phyloP scores from a whole-genome alignment of 2,888 invertebrate genomes.

The Harpagoxenus sublaevis region DNA sequence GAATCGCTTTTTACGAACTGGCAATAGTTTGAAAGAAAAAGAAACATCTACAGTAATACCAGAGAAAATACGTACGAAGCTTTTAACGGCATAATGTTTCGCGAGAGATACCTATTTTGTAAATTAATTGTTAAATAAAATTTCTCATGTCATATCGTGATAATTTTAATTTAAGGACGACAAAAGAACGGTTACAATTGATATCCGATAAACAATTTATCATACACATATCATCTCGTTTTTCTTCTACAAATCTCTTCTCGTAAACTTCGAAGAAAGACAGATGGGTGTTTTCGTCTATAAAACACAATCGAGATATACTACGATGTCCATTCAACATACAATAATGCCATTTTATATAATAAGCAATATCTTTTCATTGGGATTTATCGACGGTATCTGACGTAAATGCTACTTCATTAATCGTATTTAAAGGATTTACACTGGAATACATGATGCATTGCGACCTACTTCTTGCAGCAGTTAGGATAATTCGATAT shows the following conservation, averaged over 20 bases:
- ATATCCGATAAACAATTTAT: slow-evolving; percentile 1
- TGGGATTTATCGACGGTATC: neutral
- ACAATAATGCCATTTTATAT: neutral
- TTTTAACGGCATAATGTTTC: neutral
- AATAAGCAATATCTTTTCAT: neutral
- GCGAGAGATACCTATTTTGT: too few species aligned
- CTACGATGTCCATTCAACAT: neutral
- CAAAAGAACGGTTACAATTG: neutral
- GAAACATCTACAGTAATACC: neutral
- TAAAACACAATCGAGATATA: neutral
- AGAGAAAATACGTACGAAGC: neutral
- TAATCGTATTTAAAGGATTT: slow-evolving; percentile 7
- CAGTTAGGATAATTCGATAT: neutral
- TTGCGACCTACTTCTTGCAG: neutral
- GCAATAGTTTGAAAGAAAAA: neutral
- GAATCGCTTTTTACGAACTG: neutral
- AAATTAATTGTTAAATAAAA: neutral
- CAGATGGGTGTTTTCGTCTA: neutral
- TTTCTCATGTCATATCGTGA: neutral
- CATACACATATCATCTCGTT: neutral
- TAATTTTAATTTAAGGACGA: neutral
- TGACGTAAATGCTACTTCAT: neutral
- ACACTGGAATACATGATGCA: neutral
- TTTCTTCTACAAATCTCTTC: neutral
- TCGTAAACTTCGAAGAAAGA: neutral